Evolutionary conservation across 2,888 invertebrate genomes (phyloP).

Genomic region (Hypolimnas misippus): DNA sequence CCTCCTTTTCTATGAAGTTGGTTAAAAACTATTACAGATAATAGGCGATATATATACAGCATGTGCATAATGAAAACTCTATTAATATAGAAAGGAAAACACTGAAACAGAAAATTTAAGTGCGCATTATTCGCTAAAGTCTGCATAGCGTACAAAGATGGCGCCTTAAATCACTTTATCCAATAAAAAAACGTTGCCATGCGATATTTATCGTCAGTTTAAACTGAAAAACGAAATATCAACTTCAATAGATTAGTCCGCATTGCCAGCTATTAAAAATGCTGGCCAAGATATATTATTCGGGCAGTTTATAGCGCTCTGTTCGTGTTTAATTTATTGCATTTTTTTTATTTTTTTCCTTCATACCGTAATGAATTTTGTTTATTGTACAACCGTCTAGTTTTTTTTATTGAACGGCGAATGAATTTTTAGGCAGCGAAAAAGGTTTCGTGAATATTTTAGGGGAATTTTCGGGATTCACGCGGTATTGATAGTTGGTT

Average conservation of each 20-base stretch:
- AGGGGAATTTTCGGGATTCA: slow-evolving; percentile 19
- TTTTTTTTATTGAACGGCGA: slow-evolving; percentile 32
- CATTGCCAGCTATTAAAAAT: slow-evolving; percentile 50
- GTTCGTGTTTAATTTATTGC: slow-evolving; percentile 48
- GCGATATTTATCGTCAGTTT: slow-evolving; percentile 36
- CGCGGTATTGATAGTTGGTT: slow-evolving; percentile 32
- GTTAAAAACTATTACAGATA: no score
- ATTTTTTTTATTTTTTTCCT: slow-evolving; percentile 42
- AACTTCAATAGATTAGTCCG: slow-evolving; percentile 47
- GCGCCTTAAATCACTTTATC: slow-evolving; percentile 13
- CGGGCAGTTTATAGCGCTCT: slow-evolving; percentile 47
- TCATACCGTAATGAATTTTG: slow-evolving; percentile 50
- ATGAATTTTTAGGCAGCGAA: slow-evolving; percentile 19
- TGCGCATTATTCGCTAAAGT: background rate
- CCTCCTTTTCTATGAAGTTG: no score
- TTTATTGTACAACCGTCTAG: slow-evolving; percentile 45
- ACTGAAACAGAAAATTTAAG: background rate
- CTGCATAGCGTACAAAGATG: slow-evolving; percentile 2
- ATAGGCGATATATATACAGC: no score
- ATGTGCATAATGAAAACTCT: background rate
- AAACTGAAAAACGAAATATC: slow-evolving; percentile 39
- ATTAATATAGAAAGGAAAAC: background rate
- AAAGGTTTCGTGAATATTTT: slow-evolving; percentile 20
- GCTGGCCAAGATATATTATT: slow-evolving; percentile 50
- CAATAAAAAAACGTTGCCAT: slow-evolving; percentile 10